These are phyloP conservation scores for Peromyscus leucopus DNA, from an alignment of 2,113 vertebrate genomes.

Conservation along the genomic window DNA sequence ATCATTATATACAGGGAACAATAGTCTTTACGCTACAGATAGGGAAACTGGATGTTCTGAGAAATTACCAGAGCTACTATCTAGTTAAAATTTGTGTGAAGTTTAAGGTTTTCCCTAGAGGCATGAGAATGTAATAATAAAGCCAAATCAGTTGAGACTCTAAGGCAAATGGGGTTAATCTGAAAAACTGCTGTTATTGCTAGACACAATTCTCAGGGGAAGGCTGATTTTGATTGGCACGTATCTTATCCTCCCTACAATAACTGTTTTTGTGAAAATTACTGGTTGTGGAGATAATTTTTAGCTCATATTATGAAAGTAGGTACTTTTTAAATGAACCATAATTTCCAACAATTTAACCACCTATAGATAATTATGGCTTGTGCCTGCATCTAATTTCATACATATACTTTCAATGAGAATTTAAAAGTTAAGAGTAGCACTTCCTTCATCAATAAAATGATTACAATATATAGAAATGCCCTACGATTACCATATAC, in stretches of 20 bases:
- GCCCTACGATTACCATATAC: not conserved
- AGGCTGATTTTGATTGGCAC: not conserved
- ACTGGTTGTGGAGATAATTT: not conserved
- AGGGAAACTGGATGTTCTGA: constrained; percentile 3
- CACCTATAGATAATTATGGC: constrained; percentile 18
- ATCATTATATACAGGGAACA: not conserved
- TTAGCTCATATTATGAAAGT: not conserved
- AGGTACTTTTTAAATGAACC: not conserved
- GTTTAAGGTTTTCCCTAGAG: not conserved
- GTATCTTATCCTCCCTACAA: not conserved
- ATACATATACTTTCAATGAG: not conserved
- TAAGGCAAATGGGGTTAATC: not conserved
- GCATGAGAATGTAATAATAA: not conserved
- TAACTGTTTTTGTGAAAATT: not conserved
- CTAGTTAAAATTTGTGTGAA: constrained; percentile 21
- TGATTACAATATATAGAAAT: not conserved
- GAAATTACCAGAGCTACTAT: constrained; percentile 11
- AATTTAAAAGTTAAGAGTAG: constrained; percentile 31
- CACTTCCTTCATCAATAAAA: constrained; percentile 2
- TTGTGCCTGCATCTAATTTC: not conserved
- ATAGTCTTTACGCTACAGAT: not conserved
- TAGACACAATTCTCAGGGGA: constrained; percentile 11
- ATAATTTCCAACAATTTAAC: not conserved
- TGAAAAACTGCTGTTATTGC: constrained; percentile 16
- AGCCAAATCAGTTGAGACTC: not conserved